Base-by-base conservation (phyloP, 2,113 vertebrate genomes). In the Hemiprocne comata region DNA sequence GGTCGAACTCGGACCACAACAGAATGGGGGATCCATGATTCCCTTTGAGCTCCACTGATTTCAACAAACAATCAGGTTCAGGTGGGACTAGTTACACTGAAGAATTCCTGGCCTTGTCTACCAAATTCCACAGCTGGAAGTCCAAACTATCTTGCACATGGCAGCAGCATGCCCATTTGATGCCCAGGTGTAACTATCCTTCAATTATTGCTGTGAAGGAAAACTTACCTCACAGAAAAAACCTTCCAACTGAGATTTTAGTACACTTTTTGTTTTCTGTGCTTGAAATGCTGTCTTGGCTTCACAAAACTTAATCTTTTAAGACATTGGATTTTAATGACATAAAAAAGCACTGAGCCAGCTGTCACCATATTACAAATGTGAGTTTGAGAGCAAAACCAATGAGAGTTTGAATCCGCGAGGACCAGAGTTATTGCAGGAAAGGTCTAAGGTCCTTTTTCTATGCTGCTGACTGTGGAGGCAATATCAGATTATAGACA, bases 331-430 rank as follows among this genome's bases (percentile, higher is more conserved):
- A 83, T 96, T 95, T 95, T 96, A 96, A 95, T 93, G 86, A 83
- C 67, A 94, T 65, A 90, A 85, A 95, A 96, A 90, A 95, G 4
- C 67, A 94, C 75, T 83, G 91, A 94, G 82, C 87, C 89, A 96
- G 94, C 91, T 95, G 96, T 90, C 95, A 94, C 87, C 60, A 40
- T 72, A 82, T 93, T 95, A 96, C 55, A 95, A 94, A 97, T 97
- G 71, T 77, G 82, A 76, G 72, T 96, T 96, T 95, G 85, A 95
- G 85, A 96, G 64, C 42, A 91, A 97, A 96, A 95, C 82, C 94
- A 74, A 87, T 94, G 93, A 93, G 81, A 93, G 34, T 79, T 95
- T 73, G 90, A 96, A 88, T 93, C 93, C 78, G 65, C 46, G 38
- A 95, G 85, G 95, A 96, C 51, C 61, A 78, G 72, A 88, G 53